A percentile compares a stretch with the other conserved stretches of the same genome.
Conservation (phyloP, 2,113 vertebrate species). For the Empidonax traillii region DNA sequence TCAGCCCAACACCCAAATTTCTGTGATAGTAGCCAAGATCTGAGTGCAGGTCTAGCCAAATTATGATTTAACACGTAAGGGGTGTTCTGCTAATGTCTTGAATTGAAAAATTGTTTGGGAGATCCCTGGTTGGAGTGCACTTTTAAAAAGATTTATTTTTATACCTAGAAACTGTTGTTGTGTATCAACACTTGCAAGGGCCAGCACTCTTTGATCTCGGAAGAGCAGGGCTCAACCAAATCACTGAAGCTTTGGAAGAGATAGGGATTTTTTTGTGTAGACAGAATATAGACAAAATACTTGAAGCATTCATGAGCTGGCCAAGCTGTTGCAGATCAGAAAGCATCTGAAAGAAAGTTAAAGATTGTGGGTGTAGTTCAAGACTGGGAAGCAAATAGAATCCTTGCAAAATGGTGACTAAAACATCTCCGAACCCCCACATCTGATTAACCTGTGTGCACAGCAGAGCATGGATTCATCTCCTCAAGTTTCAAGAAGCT, state of each 20-base stretch:
- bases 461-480: not conserved
- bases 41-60: not conserved
- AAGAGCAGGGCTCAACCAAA: not conserved
- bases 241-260: not conserved
- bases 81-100: not conserved
- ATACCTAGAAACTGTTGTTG: not conserved
- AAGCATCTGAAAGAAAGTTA: not conserved
- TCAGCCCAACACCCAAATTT: not conserved
- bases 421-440: accelerated
- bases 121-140: not conserved
- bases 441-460: not conserved
- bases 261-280: accelerated
- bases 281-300: not conserved
- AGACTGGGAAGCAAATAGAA: not conserved
- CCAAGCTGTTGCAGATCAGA: not conserved
- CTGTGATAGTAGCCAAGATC: not conserved
- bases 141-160: not conserved
- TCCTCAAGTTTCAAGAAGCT: not conserved
- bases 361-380: not conserved
- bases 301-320: not conserved
- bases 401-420: not conserved
- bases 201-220: not conserved
- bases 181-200: not conserved
- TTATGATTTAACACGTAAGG: not conserved
- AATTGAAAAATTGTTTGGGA: not conserved